These are phyloP conservation scores for Rutpela maculata DNA, from an alignment of 2,888 invertebrate species.

Conservation along the genomic window DNA sequence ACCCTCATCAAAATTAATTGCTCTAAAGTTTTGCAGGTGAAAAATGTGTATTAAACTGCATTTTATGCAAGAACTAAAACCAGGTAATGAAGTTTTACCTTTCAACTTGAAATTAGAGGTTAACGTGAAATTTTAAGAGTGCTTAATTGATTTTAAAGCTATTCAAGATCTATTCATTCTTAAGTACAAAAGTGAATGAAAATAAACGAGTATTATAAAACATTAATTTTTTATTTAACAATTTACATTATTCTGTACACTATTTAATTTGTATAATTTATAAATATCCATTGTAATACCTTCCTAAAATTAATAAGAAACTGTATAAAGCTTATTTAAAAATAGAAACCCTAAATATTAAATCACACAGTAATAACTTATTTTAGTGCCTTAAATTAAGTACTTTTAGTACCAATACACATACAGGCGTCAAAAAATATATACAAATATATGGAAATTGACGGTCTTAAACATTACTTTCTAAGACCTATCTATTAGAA, in stretches of 20 bases:
- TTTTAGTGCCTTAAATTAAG: conserved; percentile 58
- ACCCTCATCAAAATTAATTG: conserved; percentile 8
- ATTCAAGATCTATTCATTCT: neutral
- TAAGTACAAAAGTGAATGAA: neutral
- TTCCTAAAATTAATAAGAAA: conserved; percentile 51
- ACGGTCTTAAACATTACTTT: neutral
- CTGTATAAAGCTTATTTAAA: conserved; percentile 57
- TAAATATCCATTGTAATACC: conserved; percentile 52
- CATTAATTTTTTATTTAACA: conserved; percentile 57
- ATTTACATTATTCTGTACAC: conserved; percentile 54
- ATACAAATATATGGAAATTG: conserved; percentile 31
- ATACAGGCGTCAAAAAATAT: conserved; percentile 29
- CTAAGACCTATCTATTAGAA: neutral
- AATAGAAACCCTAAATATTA: conserved; percentile 55
- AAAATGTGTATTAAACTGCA: conserved; percentile 19
- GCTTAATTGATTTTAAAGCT: neutral
- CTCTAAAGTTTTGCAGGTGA: neutral
- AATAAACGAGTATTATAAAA: conserved; percentile 40
- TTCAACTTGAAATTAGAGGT: neutral
- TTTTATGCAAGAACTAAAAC: conserved; percentile 5
- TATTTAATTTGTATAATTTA: conserved; percentile 57
- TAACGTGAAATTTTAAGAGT: neutral
- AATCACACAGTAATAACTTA: conserved; percentile 58
- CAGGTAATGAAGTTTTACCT: conserved; percentile 17
- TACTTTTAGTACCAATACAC: conserved; percentile 53